A percentile compares a stretch with the other conserved stretches of the same genome.
Conservation (phyloP, 2,113 vertebrate species). For the Chaenogobius annularis region DNA sequence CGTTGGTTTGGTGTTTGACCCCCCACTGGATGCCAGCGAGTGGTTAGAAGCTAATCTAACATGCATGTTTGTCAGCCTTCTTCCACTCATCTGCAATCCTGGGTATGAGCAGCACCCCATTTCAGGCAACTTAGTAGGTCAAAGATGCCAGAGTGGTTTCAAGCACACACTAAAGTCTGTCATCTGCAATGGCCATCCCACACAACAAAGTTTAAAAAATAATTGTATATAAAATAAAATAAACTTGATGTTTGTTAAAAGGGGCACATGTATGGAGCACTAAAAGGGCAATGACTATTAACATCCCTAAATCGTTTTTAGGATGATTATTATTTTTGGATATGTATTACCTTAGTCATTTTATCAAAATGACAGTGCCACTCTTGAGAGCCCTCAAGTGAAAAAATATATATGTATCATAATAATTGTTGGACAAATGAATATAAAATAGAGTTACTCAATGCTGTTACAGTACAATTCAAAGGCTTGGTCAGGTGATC, state of each 20-base stretch:
- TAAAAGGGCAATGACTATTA: constrained; percentile 62
- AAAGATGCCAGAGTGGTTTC: constrained; percentile 24
- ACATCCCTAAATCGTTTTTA: constrained; percentile 19
- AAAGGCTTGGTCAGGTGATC: background rate
- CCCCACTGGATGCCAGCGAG: constrained; percentile 69
- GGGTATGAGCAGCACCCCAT: constrained; percentile 82
- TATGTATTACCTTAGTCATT: constrained; percentile 1
- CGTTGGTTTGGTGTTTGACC: constrained; percentile 75
- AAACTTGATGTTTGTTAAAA: constrained; percentile 46
- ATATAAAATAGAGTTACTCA: background rate
- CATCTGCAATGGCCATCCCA: constrained; percentile 18
- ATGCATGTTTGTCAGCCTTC: constrained; percentile 80
- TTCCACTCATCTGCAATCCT: constrained; percentile 78
- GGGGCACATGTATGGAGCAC: constrained; percentile 74
- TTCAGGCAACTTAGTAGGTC: constrained; percentile 44
- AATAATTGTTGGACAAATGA: background rate
- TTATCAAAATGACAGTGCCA: background rate
- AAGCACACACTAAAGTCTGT: constrained; percentile 23
- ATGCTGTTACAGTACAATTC: too few relatives aligned
- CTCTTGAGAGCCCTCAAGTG: background rate
- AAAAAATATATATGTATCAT: background rate
- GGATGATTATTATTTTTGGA: constrained; percentile 13
- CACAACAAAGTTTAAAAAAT: constrained; percentile 12
- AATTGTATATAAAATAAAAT: too few relatives aligned
- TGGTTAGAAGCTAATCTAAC: constrained; percentile 78